These are phyloP conservation scores for Hyperoplus immaculatus DNA, from an alignment of 2,797 vertebrate species.

Conservation along the genomic window DNA sequence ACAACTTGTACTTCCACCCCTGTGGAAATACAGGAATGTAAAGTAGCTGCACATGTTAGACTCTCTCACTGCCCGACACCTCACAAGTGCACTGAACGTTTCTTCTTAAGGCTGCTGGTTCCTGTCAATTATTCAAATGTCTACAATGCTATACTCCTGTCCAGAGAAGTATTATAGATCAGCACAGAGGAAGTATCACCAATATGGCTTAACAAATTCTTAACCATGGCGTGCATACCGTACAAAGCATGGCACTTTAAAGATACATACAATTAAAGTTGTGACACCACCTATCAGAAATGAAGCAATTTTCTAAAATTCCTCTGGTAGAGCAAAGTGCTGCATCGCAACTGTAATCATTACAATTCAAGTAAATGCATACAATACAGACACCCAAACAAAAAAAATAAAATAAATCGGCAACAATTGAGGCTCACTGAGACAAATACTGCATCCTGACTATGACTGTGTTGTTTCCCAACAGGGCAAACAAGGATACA, in stretches of 20 bases:
- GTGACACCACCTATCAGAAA: too few relatives aligned
- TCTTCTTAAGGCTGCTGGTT: slow-evolving; percentile 40
- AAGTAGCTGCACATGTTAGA: slow-evolving; percentile 47
- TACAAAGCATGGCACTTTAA: too few relatives aligned
- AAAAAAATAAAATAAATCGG: too few relatives aligned
- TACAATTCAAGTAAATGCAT: background rate
- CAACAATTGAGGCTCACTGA: slow-evolving; percentile 12
- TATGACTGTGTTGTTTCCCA: slow-evolving; percentile 37
- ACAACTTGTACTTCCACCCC: slow-evolving; percentile 36
- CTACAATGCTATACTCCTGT: slow-evolving; percentile 22
- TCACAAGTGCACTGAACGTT: slow-evolving; percentile 62
- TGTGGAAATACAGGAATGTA: slow-evolving; percentile 49
- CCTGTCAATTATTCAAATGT: slow-evolving; percentile 57
- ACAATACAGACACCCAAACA: background rate
- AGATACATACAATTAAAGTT: too few relatives aligned
- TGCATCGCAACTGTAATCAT: background rate
- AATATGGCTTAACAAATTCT: too few relatives aligned
- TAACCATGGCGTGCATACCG: too few relatives aligned
- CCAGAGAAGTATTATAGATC: slow-evolving; percentile 6
- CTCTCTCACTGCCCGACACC: slow-evolving; percentile 39
- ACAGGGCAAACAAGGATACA: slow-evolving; percentile 52
- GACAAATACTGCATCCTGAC: slow-evolving; percentile 25
- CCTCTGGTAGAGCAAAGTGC: too few relatives aligned
- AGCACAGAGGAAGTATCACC: background rate
- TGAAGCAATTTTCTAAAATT: too few relatives aligned